A percentile compares a stretch with the other conserved stretches of the same genome.
These are phyloP conservation scores for Ectobius pallidus DNA, from an alignment of 2,888 invertebrate species.

Conservation along the genomic window DNA sequence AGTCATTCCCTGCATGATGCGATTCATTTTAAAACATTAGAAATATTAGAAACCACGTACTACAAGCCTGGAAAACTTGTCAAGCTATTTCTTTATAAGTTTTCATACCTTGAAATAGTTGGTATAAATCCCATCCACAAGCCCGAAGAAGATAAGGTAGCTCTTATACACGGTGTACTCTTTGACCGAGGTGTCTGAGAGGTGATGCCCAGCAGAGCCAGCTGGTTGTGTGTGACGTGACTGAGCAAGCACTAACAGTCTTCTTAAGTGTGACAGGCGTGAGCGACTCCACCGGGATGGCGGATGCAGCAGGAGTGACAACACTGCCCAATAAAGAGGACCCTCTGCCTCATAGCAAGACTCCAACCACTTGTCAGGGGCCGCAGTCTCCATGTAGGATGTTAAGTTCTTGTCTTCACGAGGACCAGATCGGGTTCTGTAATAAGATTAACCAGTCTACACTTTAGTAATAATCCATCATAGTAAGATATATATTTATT, in stretches of 20 bases:
- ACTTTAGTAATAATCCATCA: too few species aligned
- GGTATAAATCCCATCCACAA: constrained; percentile 83
- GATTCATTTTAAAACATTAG: too few species aligned
- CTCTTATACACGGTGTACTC: constrained; percentile 85
- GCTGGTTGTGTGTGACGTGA: constrained; percentile 70
- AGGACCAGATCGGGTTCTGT: constrained; percentile 71
- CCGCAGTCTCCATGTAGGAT: constrained; percentile 69
- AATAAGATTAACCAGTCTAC: too few species aligned
- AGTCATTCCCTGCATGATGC: too few species aligned
- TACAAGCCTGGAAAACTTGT: too few species aligned
- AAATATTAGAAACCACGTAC: too few species aligned
- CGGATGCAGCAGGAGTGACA: constrained; percentile 80
- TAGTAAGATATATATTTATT: too few species aligned
- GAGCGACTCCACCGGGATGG: constrained; percentile 77
- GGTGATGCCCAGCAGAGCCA: constrained; percentile 62
- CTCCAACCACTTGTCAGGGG: constrained; percentile 73
- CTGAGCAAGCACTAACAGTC: constrained; percentile 79
- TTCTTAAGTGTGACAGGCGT: constrained; percentile 73
- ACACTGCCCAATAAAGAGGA: constrained; percentile 84
- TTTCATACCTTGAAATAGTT: constrained; percentile 84
- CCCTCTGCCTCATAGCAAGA: constrained; percentile 90
- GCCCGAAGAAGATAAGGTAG: constrained; percentile 81
- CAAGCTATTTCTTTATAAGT: too few species aligned
- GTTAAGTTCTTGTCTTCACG: constrained; percentile 82
- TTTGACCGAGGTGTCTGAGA: constrained; percentile 60